phyloP scores from a whole-genome alignment of 2,888 invertebrate genomes.

The Cyaniris semiargus region DNA sequence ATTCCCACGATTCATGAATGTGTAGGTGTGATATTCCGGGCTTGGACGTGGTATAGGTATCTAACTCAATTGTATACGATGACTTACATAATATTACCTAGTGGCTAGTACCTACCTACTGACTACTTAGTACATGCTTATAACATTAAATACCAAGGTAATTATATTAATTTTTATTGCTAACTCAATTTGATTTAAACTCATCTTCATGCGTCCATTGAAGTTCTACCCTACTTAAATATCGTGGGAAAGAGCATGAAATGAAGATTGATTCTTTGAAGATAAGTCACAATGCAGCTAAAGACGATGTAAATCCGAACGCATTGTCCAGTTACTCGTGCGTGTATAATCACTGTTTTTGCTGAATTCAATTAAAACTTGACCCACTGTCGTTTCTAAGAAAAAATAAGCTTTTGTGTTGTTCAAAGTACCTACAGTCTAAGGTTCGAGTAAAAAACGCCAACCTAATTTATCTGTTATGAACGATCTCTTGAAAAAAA shows the following conservation, averaged over 20 bases:
- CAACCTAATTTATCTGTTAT: background rate
- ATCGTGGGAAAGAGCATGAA: slow-evolving; percentile 13
- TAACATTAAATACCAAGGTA: background rate
- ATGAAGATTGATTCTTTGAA: slow-evolving; percentile 11
- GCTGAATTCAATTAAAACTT: slow-evolving; percentile 73
- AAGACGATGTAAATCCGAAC: slow-evolving; percentile 53
- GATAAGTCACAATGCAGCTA: slow-evolving; percentile 36
- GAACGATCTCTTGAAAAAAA: background rate
- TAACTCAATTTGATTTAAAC: background rate
- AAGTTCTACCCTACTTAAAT: slow-evolving; percentile 7
- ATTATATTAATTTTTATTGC: background rate
- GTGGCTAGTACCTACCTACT: too few species aligned
- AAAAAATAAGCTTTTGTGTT: slow-evolving; percentile 50
- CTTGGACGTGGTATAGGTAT: too few species aligned
- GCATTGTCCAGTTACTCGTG: slow-evolving; percentile 61
- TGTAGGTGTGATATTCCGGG: too few species aligned
- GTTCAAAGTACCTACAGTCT: slow-evolving; percentile 45
- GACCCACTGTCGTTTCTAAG: slow-evolving; percentile 62
- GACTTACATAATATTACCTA: too few species aligned
- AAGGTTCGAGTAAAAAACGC: background rate
- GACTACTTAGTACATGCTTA: background rate
- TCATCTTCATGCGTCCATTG: background rate
- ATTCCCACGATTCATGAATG: too few species aligned
- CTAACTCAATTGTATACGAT: too few species aligned
- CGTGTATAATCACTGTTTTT: slow-evolving; percentile 73